These are phyloP conservation scores for Cervus canadensis DNA, from an alignment of 2,113 vertebrate genomes.

Conservation along the genomic window DNA sequence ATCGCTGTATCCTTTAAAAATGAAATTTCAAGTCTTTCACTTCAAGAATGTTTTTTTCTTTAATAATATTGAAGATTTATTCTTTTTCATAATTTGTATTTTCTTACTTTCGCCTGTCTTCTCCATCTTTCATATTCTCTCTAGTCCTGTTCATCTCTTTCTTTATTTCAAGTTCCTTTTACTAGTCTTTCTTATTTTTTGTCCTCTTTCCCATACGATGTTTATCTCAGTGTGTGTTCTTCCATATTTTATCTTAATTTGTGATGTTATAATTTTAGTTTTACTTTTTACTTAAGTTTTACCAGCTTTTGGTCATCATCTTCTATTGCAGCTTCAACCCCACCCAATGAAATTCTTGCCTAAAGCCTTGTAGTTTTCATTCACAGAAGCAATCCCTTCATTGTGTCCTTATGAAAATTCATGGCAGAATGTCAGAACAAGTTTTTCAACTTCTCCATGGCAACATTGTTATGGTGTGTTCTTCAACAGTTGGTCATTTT, in stretches of 20 bases:
- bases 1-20: background rate
- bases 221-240: background rate
- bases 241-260: background rate
- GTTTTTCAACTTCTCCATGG: background rate
- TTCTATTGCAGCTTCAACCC: background rate
- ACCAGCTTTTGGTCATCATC: background rate
- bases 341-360: background rate
- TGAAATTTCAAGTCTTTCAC: background rate
- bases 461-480: background rate
- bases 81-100: background rate
- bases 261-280: background rate
- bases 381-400: background rate
- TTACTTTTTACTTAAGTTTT: background rate
- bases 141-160: background rate
- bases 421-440: background rate
- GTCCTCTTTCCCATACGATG: background rate
- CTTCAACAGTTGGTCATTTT: background rate
- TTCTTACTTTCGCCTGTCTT: background rate
- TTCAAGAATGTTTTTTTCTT: background rate
- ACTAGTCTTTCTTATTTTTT: background rate
- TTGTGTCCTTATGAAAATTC: background rate
- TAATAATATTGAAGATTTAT: background rate
- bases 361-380: constrained; percentile 7
- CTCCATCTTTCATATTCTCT: background rate
- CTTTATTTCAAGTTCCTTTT: background rate